Evolutionary conservation across 1,140 invertebrate genomes (phyloP).

Genomic region (Drosophila busckii): DNA sequence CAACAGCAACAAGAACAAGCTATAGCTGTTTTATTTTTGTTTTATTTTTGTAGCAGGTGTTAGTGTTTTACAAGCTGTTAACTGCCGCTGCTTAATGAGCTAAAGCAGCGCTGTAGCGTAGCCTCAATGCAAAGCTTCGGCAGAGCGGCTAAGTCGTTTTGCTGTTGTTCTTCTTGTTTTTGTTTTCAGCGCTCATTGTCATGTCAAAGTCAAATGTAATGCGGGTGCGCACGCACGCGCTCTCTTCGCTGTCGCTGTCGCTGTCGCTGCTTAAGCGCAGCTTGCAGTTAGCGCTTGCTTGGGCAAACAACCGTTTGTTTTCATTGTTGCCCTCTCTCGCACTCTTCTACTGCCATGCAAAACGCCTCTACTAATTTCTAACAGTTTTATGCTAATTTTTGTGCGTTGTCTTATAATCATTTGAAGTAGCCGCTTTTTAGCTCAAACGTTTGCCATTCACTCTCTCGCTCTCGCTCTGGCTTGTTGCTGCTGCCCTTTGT

Average conservation of each 20-base stretch:
- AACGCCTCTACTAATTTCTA: conserved; percentile 43
- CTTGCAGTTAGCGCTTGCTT: too few relatives aligned
- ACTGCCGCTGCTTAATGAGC: conserved; percentile 61
- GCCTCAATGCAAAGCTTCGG: too few relatives aligned
- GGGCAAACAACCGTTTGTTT: too few relatives aligned
- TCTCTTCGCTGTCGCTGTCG: too few relatives aligned
- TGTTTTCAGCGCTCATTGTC: too few relatives aligned
- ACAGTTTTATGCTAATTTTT: conserved; percentile 70
- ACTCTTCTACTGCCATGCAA: not conserved
- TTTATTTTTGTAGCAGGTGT: conserved; percentile 65
- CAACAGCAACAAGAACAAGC: conserved; percentile 8
- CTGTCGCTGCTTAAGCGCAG: conserved; percentile 12
- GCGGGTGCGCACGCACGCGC: too few relatives aligned
- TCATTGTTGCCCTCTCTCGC: not conserved
- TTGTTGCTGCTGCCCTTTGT: conserved; percentile 2
- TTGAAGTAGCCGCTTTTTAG: conserved; percentile 38
- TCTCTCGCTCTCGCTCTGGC: not conserved
- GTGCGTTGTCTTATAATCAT: conserved; percentile 30
- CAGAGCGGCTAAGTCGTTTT: too few relatives aligned
- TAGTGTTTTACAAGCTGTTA: conserved; percentile 71
- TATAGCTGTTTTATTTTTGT: too few relatives aligned
- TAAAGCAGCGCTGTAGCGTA: too few relatives aligned
- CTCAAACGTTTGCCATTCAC: conserved; percentile 29
- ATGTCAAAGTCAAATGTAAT: too few relatives aligned
- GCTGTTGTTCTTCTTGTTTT: too few relatives aligned